Conservation (phyloP, 2,888 invertebrate genomes). For the Napeogenes inachia region DNA sequence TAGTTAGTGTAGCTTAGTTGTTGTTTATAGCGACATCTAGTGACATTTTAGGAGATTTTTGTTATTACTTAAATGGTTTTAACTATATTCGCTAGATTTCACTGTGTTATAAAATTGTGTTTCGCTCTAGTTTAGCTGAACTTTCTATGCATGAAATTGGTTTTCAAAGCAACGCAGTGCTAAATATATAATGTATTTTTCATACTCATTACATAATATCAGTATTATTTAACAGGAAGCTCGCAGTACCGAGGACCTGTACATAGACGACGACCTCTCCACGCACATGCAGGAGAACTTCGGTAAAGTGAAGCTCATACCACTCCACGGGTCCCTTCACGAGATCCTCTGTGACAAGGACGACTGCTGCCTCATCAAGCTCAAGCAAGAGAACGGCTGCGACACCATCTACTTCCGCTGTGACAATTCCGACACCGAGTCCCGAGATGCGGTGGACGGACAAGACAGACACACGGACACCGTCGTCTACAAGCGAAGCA, state of each 20-base stretch:
- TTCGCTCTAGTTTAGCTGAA: too few species aligned
- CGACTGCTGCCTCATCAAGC: slow-evolving; percentile 70
- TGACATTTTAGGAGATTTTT: too few species aligned
- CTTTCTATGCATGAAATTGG: too few species aligned
- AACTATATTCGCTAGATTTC: too few species aligned
- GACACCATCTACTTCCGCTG: slow-evolving; percentile 66
- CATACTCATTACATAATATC: too few species aligned
- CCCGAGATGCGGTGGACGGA: slow-evolving; percentile 56
- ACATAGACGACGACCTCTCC: slow-evolving; percentile 75
- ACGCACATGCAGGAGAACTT: slow-evolving; percentile 69
- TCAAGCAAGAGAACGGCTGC: slow-evolving; percentile 68
- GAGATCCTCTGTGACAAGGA: slow-evolving; percentile 69
- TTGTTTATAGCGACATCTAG: too few species aligned
- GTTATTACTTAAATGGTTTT: too few species aligned
- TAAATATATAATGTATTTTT: too few species aligned
- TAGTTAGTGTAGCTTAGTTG: neutral
- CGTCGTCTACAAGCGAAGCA: slow-evolving; percentile 64
- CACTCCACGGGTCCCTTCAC: slow-evolving; percentile 67
- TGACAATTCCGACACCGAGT: slow-evolving; percentile 63
- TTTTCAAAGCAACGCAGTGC: too few species aligned
- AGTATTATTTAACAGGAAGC: slow-evolving; percentile 54
- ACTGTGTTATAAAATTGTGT: too few species aligned
- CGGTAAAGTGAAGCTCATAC: slow-evolving; percentile 62
- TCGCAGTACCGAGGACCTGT: slow-evolving; percentile 74
- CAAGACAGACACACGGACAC: slow-evolving; percentile 48